Evolutionary conservation across 2,797 vertebrate species (phyloP), one percentile per base, ranked within the genome.

Genomic region (Catostomus latipinnis): DNA sequence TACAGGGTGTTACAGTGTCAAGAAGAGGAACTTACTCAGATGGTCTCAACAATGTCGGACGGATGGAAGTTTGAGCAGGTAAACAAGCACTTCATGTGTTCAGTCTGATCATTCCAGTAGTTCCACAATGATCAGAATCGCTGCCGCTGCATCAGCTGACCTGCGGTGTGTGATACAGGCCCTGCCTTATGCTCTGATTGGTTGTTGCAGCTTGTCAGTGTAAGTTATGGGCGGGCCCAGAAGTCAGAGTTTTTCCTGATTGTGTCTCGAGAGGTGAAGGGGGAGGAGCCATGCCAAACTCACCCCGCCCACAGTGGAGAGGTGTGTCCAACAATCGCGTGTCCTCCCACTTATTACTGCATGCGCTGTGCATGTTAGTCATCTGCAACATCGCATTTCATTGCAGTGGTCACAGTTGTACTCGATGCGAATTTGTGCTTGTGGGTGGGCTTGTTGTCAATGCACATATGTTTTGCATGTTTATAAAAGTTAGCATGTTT

Each of bases 1-100:
- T 99, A 99, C 90, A 93, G 98, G 73, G 98, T 99, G 86, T 93
- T 99, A 73, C 98, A 99, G 91, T 99, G 97, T 88, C 96, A 97
- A 87, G 96, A 96, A 58, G 96, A 96, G 78, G 96, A 95, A 53
- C 94, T 96, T 52, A 96, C 95, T 0, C 96, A 96, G 80, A 96
- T 96, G 96, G 96, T 96, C 83, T 96, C 96, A 74, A 96, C 96
- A 74, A 96, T 96, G 96, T 96, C 96, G 0, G 95, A 96, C 2
- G 96, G 96, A 83, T 96, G 96, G 96, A 96, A 94, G 88, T 96
- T 96, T 75, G 96, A 96, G 82, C 96, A 96, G 95, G 96, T 96
- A 90, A 79, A 34, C 34, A 11, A 68, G 1, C 9, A 10, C 6
- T 50, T 18, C 43, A 5, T 49, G 6, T 6, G 1, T 52, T 46